These are phyloP conservation scores for Salvator merianae DNA, from an alignment of 2,113 vertebrate species.

Conservation along the genomic window DNA sequence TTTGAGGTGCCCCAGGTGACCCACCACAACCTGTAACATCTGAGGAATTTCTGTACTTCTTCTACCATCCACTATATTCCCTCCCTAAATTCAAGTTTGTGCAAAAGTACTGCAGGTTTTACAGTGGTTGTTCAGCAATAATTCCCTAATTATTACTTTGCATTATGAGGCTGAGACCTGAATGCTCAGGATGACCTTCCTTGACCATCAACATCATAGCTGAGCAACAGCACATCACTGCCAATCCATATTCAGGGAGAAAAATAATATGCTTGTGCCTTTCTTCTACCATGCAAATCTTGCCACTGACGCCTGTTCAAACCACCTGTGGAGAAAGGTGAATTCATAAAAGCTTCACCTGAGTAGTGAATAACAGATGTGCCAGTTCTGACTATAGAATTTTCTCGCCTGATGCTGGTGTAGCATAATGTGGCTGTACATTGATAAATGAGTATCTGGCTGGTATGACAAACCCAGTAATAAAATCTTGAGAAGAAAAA, in stretches of 20 bases:
- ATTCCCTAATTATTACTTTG: background rate
- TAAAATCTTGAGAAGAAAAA: background rate
- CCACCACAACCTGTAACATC: background rate
- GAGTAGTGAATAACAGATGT: background rate
- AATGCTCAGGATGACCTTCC: no score
- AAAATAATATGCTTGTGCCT: no score
- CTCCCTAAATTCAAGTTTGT: background rate
- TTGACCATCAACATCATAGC: no score
- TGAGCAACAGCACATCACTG: no score
- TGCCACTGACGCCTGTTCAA: background rate
- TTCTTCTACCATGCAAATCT: no score
- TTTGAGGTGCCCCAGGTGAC: background rate
- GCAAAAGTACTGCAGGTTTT: background rate
- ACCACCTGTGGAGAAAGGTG: background rate
- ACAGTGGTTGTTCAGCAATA: background rate
- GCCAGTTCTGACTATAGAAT: background rate
- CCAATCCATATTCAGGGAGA: no score
- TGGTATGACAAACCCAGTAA: background rate
- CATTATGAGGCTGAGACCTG: background rate
- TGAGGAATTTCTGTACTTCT: background rate
- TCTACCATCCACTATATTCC: background rate
- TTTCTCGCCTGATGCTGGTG: no score
- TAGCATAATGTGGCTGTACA: background rate
- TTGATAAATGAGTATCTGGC: background rate
- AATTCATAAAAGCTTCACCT: background rate